Conservation (phyloP, 2,113 vertebrate genomes). For the Dasyornis broadbenti region DNA sequence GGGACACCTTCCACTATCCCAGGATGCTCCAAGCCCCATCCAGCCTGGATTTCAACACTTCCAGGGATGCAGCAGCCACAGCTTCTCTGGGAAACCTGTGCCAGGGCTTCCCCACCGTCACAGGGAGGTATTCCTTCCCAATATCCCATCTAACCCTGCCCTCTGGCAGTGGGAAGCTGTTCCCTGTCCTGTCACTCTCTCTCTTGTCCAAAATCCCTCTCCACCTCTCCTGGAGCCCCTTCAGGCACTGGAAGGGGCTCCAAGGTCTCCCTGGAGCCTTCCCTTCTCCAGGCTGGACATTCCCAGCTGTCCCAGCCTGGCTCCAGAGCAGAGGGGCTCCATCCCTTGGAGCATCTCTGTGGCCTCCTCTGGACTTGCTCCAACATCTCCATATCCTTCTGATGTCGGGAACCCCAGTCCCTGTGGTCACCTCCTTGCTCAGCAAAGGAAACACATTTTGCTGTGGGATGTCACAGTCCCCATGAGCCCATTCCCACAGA, state of each 20-base stretch:
- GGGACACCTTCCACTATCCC: not conserved
- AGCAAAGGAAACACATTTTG: not conserved
- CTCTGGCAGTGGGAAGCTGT: not conserved
- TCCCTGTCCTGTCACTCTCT: not conserved
- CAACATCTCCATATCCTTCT: not conserved
- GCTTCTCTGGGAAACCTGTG: not conserved
- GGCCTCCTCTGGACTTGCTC: not conserved
- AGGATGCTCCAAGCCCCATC: rapidly evolving
- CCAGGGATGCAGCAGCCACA: not conserved
- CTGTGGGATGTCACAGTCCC: not conserved
- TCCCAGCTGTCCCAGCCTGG: not conserved
- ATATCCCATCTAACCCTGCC: not conserved
- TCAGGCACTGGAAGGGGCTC: rapidly evolving
- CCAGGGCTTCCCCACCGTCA: rapidly evolving
- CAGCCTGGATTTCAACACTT: not conserved
- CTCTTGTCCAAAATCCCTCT: not conserved
- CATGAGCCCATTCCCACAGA: not conserved
- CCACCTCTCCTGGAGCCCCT: not conserved
- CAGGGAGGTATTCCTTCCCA: rapidly evolving
- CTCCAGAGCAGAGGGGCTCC: not conserved
- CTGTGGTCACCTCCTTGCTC: rapidly evolving
- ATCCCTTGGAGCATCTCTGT: rapidly evolving
- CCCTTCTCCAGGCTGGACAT: not conserved
- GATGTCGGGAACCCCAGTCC: not conserved
- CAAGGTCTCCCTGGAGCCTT: rapidly evolving